Evolutionary conservation across 2,888 invertebrate species (phyloP), one percentile per base, ranked within the genome.

Genomic region (Hylaea fasciaria): DNA sequence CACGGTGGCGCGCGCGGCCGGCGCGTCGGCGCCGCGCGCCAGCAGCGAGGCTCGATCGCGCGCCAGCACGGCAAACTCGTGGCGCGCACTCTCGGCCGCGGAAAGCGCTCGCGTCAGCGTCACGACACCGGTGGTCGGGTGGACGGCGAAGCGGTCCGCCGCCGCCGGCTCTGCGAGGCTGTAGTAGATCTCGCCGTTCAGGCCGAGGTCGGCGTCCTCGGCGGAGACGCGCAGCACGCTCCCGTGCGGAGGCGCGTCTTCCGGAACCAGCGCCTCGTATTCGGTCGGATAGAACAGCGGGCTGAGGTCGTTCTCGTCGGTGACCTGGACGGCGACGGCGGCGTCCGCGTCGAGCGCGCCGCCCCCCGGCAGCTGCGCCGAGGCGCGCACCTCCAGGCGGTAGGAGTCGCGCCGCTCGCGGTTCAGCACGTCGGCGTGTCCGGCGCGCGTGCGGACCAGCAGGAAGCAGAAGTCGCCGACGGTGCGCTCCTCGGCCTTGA

Each of bases 131-230:
- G 96, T 96, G 55, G 97, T 97, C 0, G 98, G 98, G 86, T 99
- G 98, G 58, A 99, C 95, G 37, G 97, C 96, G 83, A 99, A 99
- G 74, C 95, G 95, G 78, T 96, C 40, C 96, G 45, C 96, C 97
- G 60, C 32, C 32, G 32, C 32, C 7, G 94, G 94, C 72, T 96
- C 95, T 50, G 94, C 93, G 76, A 99, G 95, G 83, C 97, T 98
- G 90, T 98, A 99, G 90, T 99, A 99, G 73, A 99, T 97, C 91
- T 99, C 98, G 0, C 98, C 98, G 86, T 99, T 99, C 74, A 97
- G 93, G 2, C 99, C 99, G 37, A 97, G 93, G 86, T 99, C 99
- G 3, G 99, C 98, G 89, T 99, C 99, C 78, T 98, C 98, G 0
- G 99, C 99, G 37, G 95, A 92, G 51, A 97, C 96, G 77, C 94